Conservation (phyloP, 2,888 invertebrate genomes). For the Cybosia mesomella region DNA sequence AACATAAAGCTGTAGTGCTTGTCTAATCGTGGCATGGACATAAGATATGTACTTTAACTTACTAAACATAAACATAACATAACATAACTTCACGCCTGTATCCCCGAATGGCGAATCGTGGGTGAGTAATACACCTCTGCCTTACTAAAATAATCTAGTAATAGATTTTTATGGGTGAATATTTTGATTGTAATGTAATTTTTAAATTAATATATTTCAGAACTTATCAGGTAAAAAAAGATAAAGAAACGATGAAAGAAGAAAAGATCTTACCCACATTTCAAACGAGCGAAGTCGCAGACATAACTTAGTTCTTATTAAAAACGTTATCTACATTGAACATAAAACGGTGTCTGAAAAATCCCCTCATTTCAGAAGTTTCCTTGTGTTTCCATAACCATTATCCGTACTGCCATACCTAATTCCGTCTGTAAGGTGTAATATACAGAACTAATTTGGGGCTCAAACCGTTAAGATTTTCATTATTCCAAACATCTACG, state of each 20-base stretch:
- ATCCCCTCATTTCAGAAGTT: conserved; percentile 34
- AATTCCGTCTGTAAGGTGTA: conserved; percentile 49
- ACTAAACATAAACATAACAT: too few species aligned
- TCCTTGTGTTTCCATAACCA: conserved; percentile 41
- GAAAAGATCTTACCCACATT: conserved; percentile 7
- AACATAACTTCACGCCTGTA: too few species aligned
- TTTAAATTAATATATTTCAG: too few species aligned
- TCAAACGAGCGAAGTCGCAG: conserved; percentile 8
- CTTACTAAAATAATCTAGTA: not conserved
- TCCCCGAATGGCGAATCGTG: too few species aligned
- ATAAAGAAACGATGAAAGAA: too few species aligned
- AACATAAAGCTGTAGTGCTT: too few species aligned
- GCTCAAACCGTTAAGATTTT: conserved; percentile 77
- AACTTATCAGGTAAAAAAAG: too few species aligned
- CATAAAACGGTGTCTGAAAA: conserved; percentile 24
- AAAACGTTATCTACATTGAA: conserved; percentile 18
- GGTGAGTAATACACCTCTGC: too few species aligned
- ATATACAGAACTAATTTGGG: conserved; percentile 78
- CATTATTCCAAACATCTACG: conserved; percentile 79
- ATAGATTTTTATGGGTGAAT: not conserved
- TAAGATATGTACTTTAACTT: too few species aligned
- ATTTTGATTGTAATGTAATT: not conserved
- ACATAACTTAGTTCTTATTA: conserved; percentile 1
- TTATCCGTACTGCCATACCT: conserved; percentile 37
- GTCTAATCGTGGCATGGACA: too few species aligned